Percentiles rank a stretch among this genome's conserved stretches.
Evolutionary conservation across 2,113 vertebrate genomes (phyloP).

Genomic region (Pangasianodon hypophthalmus): DNA sequence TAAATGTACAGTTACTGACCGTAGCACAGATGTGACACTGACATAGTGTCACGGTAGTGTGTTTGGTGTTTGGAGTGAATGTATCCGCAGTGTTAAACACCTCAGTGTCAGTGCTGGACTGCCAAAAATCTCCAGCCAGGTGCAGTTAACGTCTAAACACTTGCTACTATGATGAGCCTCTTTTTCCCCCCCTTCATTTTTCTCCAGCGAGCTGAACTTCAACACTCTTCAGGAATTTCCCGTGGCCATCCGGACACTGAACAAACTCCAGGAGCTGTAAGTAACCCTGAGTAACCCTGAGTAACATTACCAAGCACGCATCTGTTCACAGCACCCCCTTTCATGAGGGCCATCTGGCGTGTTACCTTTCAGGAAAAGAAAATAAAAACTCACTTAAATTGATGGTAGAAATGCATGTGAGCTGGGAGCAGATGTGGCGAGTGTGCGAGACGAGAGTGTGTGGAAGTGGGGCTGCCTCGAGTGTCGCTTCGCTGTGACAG

Average conservation of each 20-base stretch:
- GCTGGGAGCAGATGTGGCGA: constrained; percentile 70
- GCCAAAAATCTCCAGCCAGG: not conserved
- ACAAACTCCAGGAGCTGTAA: constrained; percentile 95
- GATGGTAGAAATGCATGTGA: constrained; percentile 69
- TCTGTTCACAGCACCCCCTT: constrained; percentile 35
- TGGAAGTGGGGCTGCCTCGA: constrained; percentile 56
- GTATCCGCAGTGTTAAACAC: not conserved
- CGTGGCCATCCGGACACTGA: constrained; percentile 85
- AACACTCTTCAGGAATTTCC: constrained; percentile 92
- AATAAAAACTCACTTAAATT: constrained; percentile 67
- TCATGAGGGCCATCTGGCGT: constrained; percentile 60
- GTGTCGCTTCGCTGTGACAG: constrained; percentile 67
- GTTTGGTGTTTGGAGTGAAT: not conserved
- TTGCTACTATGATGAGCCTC: constrained; percentile 6
- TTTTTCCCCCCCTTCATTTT: not conserved
- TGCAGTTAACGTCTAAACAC: not conserved
- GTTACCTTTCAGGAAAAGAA: constrained; percentile 63
- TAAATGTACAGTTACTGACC: not conserved
- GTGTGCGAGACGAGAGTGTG: constrained; percentile 42
- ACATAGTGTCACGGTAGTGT: not conserved
- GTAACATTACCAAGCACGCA: constrained; percentile 45
- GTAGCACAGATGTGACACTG: not conserved
- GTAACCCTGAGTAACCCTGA: constrained; percentile 60
- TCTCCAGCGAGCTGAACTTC: constrained; percentile 89
- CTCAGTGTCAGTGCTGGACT: not conserved